These are phyloP conservation scores for Drosophila pectinifera DNA, from an alignment of 1,140 invertebrate species.

Conservation along the genomic window DNA sequence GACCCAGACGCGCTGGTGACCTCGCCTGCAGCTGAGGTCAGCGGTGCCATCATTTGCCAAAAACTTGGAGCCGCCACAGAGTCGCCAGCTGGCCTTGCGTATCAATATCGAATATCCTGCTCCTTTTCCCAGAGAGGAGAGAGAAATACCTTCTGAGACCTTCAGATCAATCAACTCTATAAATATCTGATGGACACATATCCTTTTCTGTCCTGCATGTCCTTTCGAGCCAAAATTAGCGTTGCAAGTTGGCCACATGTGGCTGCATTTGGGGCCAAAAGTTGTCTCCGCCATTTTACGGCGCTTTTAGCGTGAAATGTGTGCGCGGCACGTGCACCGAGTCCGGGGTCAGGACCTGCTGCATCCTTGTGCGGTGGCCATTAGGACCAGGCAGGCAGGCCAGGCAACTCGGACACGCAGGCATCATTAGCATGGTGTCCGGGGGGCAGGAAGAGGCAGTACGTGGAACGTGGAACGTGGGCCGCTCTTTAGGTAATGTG, in stretches of 20 bases:
- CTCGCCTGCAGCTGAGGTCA: slow-evolving; percentile 43
- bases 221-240: slow-evolving; percentile 19
- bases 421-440: slow-evolving; percentile 61
- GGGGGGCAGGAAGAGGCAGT: too few species aligned
- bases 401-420: slow-evolving; percentile 38
- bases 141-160: too few species aligned
- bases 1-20: slow-evolving; percentile 25
- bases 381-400: slow-evolving; percentile 19
- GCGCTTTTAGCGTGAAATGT: slow-evolving; percentile 64
- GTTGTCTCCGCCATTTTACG: slow-evolving; percentile 48
- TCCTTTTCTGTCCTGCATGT: neutral
- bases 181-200: neutral
- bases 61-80: slow-evolving; percentile 41
- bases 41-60: slow-evolving; percentile 63
- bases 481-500: slow-evolving; percentile 50
- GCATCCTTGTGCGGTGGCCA: slow-evolving; percentile 43
- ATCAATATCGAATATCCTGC: slow-evolving; percentile 44
- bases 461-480: too few species aligned
- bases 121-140: too few species aligned
- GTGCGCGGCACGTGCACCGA: slow-evolving; percentile 23
- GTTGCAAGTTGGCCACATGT: slow-evolving; percentile 16
- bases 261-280: slow-evolving; percentile 19
- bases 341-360: slow-evolving; percentile 8
- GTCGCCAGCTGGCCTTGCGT: slow-evolving; percentile 54
- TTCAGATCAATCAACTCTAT: too few species aligned